These are phyloP conservation scores for Ameiurus melas DNA, from an alignment of 2,113 vertebrate genomes.

Conservation along the genomic window DNA sequence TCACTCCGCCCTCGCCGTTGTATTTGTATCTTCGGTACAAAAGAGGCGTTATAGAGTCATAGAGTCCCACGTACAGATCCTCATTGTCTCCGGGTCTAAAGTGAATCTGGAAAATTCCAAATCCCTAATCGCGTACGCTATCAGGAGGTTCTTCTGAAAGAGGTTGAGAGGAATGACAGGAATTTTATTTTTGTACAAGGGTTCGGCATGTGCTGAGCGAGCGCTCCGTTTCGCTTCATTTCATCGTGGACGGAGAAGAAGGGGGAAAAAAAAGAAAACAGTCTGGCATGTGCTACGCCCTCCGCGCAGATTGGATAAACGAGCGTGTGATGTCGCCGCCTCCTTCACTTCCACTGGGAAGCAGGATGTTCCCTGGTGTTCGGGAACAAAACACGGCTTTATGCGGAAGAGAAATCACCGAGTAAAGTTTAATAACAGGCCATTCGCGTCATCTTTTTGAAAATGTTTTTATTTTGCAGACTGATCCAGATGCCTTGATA, in stretches of 20 bases:
- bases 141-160: slow-evolving; percentile 46
- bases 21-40: background rate
- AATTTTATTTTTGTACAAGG: slow-evolving; percentile 69
- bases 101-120: slow-evolving; percentile 47
- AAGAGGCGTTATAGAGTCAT: background rate
- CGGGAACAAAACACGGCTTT: slow-evolving; percentile 1
- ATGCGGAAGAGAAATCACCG: too few relatives aligned
- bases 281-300: background rate
- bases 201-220: slow-evolving; percentile 66
- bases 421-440: too few relatives aligned
- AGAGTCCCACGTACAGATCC: slow-evolving; percentile 13
- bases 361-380: slow-evolving; percentile 43
- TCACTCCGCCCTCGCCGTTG: background rate
- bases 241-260: slow-evolving; percentile 52
- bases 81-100: slow-evolving; percentile 20
- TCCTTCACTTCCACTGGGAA: slow-evolving; percentile 49
- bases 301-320: background rate
- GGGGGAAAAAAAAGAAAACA: slow-evolving; percentile 50
- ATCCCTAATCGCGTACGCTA: slow-evolving; percentile 56
- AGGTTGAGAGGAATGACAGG: slow-evolving; percentile 58
- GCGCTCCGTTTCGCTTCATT: slow-evolving; percentile 41
- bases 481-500: background rate
- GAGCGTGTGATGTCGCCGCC: background rate
- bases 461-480: background rate
- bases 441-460: too few relatives aligned